Percentiles rank a stretch among this genome's conserved stretches.
Evolutionary conservation across 2,113 vertebrate genomes (phyloP).

Genomic region (Callocephalon fimbriatum): DNA sequence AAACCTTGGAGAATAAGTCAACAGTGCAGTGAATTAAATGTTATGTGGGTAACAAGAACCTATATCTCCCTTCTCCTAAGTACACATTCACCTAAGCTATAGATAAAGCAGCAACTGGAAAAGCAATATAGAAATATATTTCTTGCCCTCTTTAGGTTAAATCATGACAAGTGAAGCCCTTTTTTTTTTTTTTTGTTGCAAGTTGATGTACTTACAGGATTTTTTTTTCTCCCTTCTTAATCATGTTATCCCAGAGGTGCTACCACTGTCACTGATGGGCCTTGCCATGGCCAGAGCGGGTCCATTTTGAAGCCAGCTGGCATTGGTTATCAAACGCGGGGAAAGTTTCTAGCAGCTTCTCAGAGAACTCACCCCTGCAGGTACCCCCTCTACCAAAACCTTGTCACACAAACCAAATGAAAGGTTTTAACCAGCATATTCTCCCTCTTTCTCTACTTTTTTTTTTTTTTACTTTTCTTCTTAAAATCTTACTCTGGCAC

Average conservation of each 20-base stretch:
- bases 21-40: neutral
- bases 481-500: neutral
- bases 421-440: neutral
- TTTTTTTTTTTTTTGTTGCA: neutral
- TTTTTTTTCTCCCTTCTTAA: neutral
- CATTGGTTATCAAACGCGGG: too few species aligned
- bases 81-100: neutral
- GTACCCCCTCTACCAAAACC: neutral
- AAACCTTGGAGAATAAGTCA: neutral
- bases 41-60: neutral
- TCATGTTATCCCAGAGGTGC: neutral
- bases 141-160: neutral
- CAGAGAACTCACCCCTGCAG: neutral
- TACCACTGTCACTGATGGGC: neutral
- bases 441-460: neutral
- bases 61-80: neutral
- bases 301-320: too few species aligned
- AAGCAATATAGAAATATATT: neutral
- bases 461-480: neutral
- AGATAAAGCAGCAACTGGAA: neutral
- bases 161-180: neutral
- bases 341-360: neutral
- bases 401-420: neutral
- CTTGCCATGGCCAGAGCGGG: too few species aligned
- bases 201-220: neutral